Evolutionary conservation across 1,140 invertebrate genomes (phyloP).

Genomic region (Procambarus virginalis): DNA sequence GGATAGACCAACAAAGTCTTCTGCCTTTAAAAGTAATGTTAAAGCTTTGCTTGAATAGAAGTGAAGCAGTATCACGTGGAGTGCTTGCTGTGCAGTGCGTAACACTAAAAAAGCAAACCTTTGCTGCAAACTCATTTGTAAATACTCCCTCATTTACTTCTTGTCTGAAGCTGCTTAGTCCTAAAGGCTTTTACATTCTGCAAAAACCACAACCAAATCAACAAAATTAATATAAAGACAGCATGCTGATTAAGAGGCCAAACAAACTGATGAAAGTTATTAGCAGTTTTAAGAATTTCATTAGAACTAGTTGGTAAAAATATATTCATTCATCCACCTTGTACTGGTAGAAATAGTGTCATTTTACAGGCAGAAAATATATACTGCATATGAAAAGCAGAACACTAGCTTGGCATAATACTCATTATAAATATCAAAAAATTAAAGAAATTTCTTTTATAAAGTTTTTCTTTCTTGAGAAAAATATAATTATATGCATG

Average conservation of each 20-base stretch:
- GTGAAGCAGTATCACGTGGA: background rate
- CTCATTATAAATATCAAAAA: no score
- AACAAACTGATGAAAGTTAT: constrained; percentile 10
- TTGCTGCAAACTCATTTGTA: constrained; percentile 11
- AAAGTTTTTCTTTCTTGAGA: no score
- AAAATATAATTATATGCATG: no score
- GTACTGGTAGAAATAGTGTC: no score
- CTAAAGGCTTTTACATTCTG: constrained; percentile 67
- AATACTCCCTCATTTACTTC: constrained; percentile 61
- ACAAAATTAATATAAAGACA: constrained; percentile 11
- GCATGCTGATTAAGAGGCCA: constrained; percentile 33
- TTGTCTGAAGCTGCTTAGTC: constrained; percentile 57
- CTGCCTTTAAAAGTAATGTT: no score
- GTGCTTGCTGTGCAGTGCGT: constrained; percentile 37
- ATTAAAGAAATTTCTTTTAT: no score
- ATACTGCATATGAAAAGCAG: no score
- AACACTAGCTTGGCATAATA: no score
- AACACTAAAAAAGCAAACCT: constrained; percentile 45
- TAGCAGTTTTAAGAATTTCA: background rate
- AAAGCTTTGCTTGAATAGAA: background rate
- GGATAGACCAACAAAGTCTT: no score
- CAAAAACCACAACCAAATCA: constrained; percentile 59
- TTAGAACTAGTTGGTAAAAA: background rate
- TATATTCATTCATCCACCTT: background rate
- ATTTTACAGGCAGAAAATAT: no score